Evolutionary conservation across 2,113 vertebrate genomes (phyloP).

Genomic region (Sisor rabdophorus): DNA sequence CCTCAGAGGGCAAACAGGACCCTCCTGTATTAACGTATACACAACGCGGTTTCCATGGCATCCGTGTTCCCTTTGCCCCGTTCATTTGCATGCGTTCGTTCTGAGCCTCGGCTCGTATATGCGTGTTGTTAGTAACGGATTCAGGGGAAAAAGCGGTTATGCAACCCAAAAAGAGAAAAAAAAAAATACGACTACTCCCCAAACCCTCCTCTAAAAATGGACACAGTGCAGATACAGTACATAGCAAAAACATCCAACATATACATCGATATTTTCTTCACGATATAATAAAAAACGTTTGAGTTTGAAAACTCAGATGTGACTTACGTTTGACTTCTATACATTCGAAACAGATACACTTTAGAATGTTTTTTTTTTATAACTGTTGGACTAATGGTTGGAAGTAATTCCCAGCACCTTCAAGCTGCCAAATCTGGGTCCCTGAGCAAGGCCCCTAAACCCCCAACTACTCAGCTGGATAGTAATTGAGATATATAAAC

Average conservation of each 20-base stretch:
- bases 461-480: no score
- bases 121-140: constrained; percentile 24
- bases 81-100: constrained; percentile 4
- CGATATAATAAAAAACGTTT: no score
- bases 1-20: constrained; percentile 31
- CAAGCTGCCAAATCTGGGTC: no score
- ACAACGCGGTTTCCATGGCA: constrained; percentile 34
- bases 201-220: constrained; percentile 10
- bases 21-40: constrained; percentile 39
- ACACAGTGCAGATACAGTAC: constrained; percentile 13
- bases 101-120: constrained; percentile 3
- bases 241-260: neutral
- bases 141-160: constrained; percentile 36
- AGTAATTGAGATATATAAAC: no score
- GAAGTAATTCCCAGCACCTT: no score
- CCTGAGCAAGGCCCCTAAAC: no score
- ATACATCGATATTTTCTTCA: no score
- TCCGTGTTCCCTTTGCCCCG: constrained; percentile 40
- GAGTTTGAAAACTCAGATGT: neutral
- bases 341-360: neutral
- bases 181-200: neutral
- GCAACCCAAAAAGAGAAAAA: constrained; percentile 20
- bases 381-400: no score
- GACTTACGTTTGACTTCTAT: neutral
- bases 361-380: neutral